Base-by-base conservation (phyloP, 2,797 vertebrate genomes). In the Lacerta viridis region DNA sequence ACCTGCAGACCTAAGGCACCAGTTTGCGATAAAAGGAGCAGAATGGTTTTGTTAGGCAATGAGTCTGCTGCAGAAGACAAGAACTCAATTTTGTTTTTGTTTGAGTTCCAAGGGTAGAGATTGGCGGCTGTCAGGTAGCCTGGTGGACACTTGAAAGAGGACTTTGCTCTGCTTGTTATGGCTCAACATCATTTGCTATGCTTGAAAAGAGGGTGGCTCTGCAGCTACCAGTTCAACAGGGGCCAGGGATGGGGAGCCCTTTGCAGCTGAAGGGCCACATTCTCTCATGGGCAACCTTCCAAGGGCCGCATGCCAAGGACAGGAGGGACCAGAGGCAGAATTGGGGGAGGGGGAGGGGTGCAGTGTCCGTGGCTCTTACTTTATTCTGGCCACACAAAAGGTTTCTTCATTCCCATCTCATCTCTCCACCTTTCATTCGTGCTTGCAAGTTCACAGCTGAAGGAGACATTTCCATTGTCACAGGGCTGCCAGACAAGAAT, bases 1-100 rank as follows among this genome's bases (percentile, higher is more conserved):
- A 83, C 59, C 87, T 88, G 59, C 29, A 83, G 17, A 88, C 71
- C 59, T 82, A 66, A 76, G 50, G 80, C 72, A 83, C 33, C 72
- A 76, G 66, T 66, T 75, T 66, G 41, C 39, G 15, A 83, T 77
- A 29, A 78, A 68, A 78, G 83, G 13, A 69, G 64, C 71, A 39
- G 7, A 23, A 50, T 41, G n/a, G 50, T 83, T 88, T 69, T 66
- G 33, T 83, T 83, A 83, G 80, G n/a, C 74, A 83, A 5, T 83
- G 72, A 69, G 5, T 41, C 59, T 76, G n/a, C 11, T 39, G 41
- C 13, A n/a, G 50, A 80, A 33, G 55, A 8, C 25, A 33, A 8
- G 9, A 64, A 74, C 39, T 23, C 36, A n/a, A 39, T 61, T 87
- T 87, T 74, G 55, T 50, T 82, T 82, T 80, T 69, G 76, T 71